A percentile compares a stretch with the other conserved stretches of the same genome.
phyloP scores from a whole-genome alignment of 2,797 vertebrate genomes.

The Chromis chromis region DNA sequence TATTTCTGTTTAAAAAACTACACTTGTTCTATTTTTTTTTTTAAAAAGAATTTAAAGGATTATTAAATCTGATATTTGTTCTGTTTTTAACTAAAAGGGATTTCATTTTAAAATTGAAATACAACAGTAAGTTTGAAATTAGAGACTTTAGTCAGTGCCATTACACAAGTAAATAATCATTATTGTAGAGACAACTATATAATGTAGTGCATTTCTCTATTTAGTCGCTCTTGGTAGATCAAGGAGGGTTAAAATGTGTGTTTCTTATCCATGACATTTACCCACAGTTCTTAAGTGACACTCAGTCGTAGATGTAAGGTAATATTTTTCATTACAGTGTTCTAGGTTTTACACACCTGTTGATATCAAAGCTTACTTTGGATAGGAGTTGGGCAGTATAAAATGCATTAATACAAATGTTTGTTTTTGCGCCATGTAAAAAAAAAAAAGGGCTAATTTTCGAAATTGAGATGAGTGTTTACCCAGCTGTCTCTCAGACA shows the following conservation, averaged over 20 bases:
- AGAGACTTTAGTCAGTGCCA: not conserved
- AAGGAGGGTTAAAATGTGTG: not conserved
- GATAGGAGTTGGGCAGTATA: not conserved
- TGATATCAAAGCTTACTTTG: not conserved
- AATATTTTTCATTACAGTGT: not conserved
- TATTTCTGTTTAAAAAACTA: not conserved
- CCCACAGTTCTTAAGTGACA: not conserved
- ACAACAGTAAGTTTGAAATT: not conserved
- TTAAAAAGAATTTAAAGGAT: not conserved
- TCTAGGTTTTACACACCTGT: not conserved
- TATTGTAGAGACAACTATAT: not conserved
- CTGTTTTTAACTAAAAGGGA: too few relatives aligned
- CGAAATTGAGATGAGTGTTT: too few relatives aligned
- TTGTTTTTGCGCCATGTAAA: too few relatives aligned
- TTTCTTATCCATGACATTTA: not conserved
- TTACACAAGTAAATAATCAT: not conserved
- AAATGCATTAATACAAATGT: too few relatives aligned
- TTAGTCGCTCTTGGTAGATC: not conserved
- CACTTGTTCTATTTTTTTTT: too few relatives aligned
- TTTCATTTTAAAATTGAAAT: not conserved
- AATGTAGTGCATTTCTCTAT: not conserved
- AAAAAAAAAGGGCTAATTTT: too few relatives aligned
- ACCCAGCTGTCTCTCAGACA: too few relatives aligned
- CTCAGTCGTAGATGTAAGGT: too few relatives aligned
- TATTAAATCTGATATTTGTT: not conserved